Percentiles rank a stretch among this genome's conserved stretches.
Conservation (phyloP, 2,797 vertebrate species). For the Parauchenoglanis ngamensis region DNA sequence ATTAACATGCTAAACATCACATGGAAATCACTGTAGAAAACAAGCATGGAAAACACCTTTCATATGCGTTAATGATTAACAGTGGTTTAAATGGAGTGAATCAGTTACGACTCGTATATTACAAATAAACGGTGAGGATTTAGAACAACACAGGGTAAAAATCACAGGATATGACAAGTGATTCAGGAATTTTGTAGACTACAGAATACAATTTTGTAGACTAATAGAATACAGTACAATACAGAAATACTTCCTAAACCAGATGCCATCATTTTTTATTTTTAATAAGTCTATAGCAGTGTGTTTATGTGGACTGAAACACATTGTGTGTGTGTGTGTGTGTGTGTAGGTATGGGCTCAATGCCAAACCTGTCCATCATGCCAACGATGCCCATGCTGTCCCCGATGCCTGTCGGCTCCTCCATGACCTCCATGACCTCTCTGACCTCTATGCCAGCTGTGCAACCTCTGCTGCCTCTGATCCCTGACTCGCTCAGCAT, state of each 20-base stretch:
- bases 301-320: background rate
- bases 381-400: constrained; percentile 74
- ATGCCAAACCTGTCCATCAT: constrained; percentile 87
- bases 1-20: background rate
- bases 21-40: background rate
- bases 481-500: constrained; percentile 82
- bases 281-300: background rate
- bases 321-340: constrained; percentile 20
- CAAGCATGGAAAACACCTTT: background rate
- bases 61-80: background rate
- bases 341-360: constrained; percentile 84
- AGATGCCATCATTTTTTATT: background rate
- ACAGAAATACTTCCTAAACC: background rate
- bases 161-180: background rate
- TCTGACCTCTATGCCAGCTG: constrained; percentile 57
- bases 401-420: constrained; percentile 76
- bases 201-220: background rate
- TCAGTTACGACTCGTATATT: background rate
- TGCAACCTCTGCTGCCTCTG: constrained; percentile 68
- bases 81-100: background rate
- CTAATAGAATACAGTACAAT: background rate
- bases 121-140: background rate
- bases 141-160: background rate
- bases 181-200: background rate
- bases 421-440: constrained; percentile 73